Percentiles rank a stretch among this genome's conserved stretches.
Conservation (phyloP, 2,113 vertebrate genomes). For the Cottus gobio region DNA sequence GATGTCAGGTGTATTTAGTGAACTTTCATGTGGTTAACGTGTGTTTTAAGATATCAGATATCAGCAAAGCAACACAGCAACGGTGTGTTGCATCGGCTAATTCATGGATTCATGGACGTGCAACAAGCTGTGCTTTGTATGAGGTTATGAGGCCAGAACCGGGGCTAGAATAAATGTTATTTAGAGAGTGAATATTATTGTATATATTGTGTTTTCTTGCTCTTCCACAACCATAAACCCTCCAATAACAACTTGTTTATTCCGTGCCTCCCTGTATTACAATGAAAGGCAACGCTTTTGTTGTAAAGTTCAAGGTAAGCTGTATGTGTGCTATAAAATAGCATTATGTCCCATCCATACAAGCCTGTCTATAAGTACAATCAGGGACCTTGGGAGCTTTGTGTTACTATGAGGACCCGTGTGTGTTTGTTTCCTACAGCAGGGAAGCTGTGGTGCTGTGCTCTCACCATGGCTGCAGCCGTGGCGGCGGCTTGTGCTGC, state of each 20-base stretch:
- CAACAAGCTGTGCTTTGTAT: neutral
- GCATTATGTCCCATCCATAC: slow-evolving; percentile 20
- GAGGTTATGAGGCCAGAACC: neutral
- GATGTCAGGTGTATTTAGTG: neutral
- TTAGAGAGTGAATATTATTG: neutral
- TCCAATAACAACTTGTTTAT: slow-evolving; percentile 35
- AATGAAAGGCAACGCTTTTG: slow-evolving; percentile 4
- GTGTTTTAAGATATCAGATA: neutral
- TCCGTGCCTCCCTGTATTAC: slow-evolving; percentile 1
- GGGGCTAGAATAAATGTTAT: neutral
- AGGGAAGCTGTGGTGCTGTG: slow-evolving; percentile 3
- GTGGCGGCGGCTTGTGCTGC: slow-evolving; percentile 94
- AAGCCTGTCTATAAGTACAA: slow-evolving; percentile 5
- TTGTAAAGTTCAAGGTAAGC: slow-evolving; percentile 15
- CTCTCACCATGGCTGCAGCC: slow-evolving; percentile 93
- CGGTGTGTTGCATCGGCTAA: too few species aligned
- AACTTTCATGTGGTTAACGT: neutral
- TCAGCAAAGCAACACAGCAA: neutral
- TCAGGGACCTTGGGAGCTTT: slow-evolving; percentile 18
- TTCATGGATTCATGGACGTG: neutral
- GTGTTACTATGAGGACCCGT: neutral
- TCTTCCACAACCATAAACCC: slow-evolving; percentile 14
- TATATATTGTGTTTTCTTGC: neutral
- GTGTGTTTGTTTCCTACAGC: slow-evolving; percentile 26
- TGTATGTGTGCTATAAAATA: slow-evolving; percentile 31